These are phyloP conservation scores for Silvanus unidentatus DNA, from an alignment of 2,888 invertebrate genomes.

Conservation along the genomic window DNA sequence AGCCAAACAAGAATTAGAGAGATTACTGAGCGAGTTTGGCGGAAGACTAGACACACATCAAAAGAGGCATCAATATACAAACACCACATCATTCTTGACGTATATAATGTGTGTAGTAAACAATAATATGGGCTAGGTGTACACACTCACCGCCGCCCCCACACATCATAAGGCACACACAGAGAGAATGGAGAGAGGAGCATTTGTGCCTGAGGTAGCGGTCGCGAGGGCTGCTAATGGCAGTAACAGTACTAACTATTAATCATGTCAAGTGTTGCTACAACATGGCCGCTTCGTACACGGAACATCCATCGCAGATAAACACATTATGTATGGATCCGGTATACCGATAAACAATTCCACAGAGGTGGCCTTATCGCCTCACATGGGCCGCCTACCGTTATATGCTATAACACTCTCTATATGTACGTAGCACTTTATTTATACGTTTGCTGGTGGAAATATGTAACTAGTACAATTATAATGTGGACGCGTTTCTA, in stretches of 20 bases:
- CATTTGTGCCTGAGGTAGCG: slow-evolving; percentile 24
- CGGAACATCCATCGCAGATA: slow-evolving; percentile 48
- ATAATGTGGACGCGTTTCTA: slow-evolving; percentile 9
- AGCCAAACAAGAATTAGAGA: too few relatives aligned
- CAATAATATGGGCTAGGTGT: too few relatives aligned
- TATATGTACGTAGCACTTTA: neutral
- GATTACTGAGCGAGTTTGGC: too few relatives aligned
- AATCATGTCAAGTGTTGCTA: slow-evolving; percentile 47
- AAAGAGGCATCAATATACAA: too few relatives aligned
- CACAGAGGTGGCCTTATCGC: slow-evolving; percentile 42
- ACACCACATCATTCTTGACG: too few relatives aligned
- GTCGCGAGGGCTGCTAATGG: slow-evolving; percentile 45
- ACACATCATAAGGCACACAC: too few relatives aligned
- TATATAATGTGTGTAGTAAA: too few relatives aligned
- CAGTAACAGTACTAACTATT: slow-evolving; percentile 45
- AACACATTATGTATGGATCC: slow-evolving; percentile 47
- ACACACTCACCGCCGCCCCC: too few relatives aligned
- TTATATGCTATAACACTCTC: slow-evolving; percentile 3
- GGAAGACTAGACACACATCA: too few relatives aligned
- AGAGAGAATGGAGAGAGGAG: slow-evolving; percentile 5
- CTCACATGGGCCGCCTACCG: slow-evolving; percentile 23
- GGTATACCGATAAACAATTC: slow-evolving; percentile 45
- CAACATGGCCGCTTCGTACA: slow-evolving; percentile 47
- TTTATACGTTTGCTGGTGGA: slow-evolving; percentile 5
- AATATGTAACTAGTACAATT: neutral